Conservation (phyloP, 2,888 invertebrate genomes). For the Octonoba sinensis region DNA sequence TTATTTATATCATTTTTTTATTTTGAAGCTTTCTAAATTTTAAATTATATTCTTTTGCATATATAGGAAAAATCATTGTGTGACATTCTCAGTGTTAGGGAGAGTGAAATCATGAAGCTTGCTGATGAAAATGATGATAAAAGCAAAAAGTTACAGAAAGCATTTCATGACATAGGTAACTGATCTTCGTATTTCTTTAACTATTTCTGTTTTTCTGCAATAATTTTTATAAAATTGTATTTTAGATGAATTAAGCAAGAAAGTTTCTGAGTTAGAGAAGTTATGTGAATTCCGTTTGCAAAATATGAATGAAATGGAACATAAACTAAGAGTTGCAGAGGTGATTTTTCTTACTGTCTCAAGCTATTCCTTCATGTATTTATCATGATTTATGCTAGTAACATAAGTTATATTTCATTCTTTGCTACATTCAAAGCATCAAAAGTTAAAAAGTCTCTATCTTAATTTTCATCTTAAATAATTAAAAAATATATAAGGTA, state of each 20-base stretch:
- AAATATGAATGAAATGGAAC: constrained; percentile 17
- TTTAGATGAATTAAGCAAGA: constrained; percentile 18
- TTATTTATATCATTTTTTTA: too few relatives aligned
- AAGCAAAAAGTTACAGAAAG: constrained; percentile 4
- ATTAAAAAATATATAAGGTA: too few relatives aligned
- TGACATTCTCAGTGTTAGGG: neutral
- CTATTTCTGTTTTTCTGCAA: constrained; percentile 3
- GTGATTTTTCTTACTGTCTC: constrained; percentile 6
- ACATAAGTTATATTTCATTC: too few relatives aligned
- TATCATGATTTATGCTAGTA: too few relatives aligned
- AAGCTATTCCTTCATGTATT: too few relatives aligned
- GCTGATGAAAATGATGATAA: constrained; percentile 24
- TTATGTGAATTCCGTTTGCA: neutral
- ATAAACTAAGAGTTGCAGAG: constrained; percentile 2
- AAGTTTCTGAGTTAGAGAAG: constrained; percentile 12
- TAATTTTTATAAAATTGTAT: constrained; percentile 10
- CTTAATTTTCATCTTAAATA: too few relatives aligned
- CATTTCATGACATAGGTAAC: constrained; percentile 30
- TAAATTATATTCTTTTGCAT: neutral
- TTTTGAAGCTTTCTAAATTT: neutral
- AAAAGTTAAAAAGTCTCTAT: too few relatives aligned
- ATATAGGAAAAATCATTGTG: neutral
- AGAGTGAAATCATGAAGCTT: constrained; percentile 14
- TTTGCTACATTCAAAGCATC: too few relatives aligned
- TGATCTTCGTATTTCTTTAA: neutral